Percentiles rank a stretch among this genome's conserved stretches.
phyloP scores from a whole-genome alignment of 1,140 invertebrate genomes.

The Coenobita brevimanus region DNA sequence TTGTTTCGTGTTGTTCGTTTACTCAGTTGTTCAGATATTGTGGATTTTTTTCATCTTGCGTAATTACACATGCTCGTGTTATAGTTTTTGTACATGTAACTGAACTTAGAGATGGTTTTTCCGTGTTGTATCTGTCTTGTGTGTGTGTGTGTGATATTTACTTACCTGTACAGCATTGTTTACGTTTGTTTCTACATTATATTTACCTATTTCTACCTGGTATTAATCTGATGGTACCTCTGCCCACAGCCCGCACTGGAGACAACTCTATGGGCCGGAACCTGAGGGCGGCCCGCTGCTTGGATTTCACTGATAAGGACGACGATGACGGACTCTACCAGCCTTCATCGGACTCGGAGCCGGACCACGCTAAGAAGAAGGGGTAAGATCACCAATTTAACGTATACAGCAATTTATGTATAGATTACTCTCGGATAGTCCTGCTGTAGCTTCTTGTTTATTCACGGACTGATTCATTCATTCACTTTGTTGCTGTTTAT shows the following conservation, averaged over 20 bases:
- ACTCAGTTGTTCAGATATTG: no score
- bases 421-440: not conserved
- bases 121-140: no score
- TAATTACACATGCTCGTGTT: no score
- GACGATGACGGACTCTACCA: slow-evolving; percentile 68
- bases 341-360: slow-evolving; percentile 59
- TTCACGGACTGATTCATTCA: not conserved
- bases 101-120: no score
- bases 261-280: slow-evolving; percentile 69
- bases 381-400: slow-evolving; percentile 19
- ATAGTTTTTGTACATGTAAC: not conserved
- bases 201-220: no score
- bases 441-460: not conserved
- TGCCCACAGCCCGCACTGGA: slow-evolving; percentile 63
- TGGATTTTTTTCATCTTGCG: no score
- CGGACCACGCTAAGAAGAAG: slow-evolving; percentile 53
- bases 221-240: no score
- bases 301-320: slow-evolving; percentile 69
- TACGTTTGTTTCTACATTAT: no score
- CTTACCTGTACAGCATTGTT: no score
- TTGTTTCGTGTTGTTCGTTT: no score
- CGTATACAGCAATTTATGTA: not conserved
- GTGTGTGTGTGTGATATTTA: no score
- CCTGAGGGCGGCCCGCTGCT: slow-evolving; percentile 64
- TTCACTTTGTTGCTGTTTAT: not conserved